Base-by-base conservation (phyloP, 2,113 vertebrate species). In the Percopsis transmontana region DNA sequence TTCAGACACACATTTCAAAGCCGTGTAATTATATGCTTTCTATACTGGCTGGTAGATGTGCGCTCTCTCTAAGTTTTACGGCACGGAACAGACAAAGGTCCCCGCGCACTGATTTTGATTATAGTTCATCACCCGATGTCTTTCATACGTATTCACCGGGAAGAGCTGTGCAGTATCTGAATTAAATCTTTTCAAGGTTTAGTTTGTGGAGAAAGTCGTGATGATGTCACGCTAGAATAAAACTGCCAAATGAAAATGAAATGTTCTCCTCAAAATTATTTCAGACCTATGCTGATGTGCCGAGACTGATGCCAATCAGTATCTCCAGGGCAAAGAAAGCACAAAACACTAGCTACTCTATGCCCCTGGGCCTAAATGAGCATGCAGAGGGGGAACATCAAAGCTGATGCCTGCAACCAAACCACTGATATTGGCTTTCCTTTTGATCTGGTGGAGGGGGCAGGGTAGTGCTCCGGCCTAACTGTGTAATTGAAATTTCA, bases 371-470 rank as follows among this genome's bases (percentile, higher is more conserved):
- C 75, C 69, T 56, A 82, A 88, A 89, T 85, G 76, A 86, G 82
- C 56, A 58, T 24, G 62, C 56, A 67, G 52, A 71, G 68, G 71
- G 78, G 44, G 50, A 73, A 92, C 90, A 90, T 93, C 91, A 92
- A 93, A 92, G 91, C 82, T 39, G 54, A 74, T 77, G 84, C 74
- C 88, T 86, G 81, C 79, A 77, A 90, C 87, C 70, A 58, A 85
- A 82, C 77, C 71, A 69, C 58, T 86, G 78, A 90, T 83, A 89
- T 89, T 91, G 81, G 71, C 71, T 85, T 85, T 81, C 82, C 87
- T 89, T 93, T 93, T 93, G 91, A 93, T 92, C 87, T 92, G 80
- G 9, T 19, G 70, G 74, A 76, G 68, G 65, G 72, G 56, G 65
- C 27, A 62, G 69, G 66, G 65, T 33, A 74, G 66, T 62, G 67